These are phyloP conservation scores for Muricea muricata DNA, from an alignment of 92 coral and sea anemone species.

Conservation along the genomic window DNA sequence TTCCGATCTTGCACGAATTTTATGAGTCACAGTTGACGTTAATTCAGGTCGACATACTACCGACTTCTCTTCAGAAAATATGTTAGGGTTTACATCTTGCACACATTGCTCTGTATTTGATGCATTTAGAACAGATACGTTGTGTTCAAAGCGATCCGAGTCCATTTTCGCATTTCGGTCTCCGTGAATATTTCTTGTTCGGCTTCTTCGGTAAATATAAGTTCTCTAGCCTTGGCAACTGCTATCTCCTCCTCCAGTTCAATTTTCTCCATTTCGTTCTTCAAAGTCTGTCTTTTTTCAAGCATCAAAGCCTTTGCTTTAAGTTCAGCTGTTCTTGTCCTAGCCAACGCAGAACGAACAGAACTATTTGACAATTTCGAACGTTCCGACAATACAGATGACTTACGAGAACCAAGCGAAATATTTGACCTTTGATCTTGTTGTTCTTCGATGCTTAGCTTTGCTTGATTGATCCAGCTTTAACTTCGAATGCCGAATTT, in stretches of 20 bases:
- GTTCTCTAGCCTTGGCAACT: slow-evolving; percentile 18
- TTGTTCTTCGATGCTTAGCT: slow-evolving; percentile 5
- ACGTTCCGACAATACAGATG: not conserved
- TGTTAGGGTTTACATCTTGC: not conserved
- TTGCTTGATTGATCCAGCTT: slow-evolving; percentile 15
- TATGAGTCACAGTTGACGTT: not conserved
- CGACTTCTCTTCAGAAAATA: not conserved
- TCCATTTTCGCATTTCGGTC: not conserved
- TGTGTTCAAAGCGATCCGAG: not conserved
- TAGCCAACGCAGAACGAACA: slow-evolving; percentile 9
- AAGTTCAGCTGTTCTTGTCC: not conserved
- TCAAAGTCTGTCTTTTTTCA: not conserved
- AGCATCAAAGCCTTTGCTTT: slow-evolving; percentile 1
- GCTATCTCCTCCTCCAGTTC: slow-evolving; percentile 3
- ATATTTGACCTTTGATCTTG: not conserved
- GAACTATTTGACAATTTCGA: not conserved
- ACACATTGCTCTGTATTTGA: too few relatives aligned
- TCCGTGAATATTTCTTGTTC: not conserved
- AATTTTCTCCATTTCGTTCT: slow-evolving; percentile 9
- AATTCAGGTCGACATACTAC: not conserved
- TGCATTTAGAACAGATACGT: not conserved
- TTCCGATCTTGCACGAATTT: not conserved
- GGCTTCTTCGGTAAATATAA: not conserved
- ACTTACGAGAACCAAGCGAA: not conserved
- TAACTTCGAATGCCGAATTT: not conserved